Evolutionary conservation across 2,888 invertebrate species (phyloP).

Genomic region (Drosophila lacicola): DNA sequence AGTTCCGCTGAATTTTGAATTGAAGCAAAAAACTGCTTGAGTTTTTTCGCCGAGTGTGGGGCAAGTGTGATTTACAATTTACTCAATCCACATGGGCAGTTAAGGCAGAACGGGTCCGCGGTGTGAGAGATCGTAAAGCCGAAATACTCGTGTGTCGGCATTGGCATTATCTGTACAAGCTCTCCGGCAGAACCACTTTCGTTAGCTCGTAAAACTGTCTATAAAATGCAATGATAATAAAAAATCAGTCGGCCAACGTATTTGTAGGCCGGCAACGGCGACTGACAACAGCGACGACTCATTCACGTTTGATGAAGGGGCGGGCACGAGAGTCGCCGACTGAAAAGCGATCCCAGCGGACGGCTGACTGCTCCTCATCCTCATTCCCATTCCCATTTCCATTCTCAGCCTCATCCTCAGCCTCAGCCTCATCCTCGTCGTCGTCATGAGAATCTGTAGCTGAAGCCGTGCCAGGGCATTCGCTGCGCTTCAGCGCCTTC

Average conservation of each 20-base stretch:
- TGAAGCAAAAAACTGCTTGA: too few species aligned
- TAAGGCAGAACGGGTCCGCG: conserved; percentile 14
- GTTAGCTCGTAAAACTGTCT: conserved; percentile 79
- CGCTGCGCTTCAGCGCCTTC: conserved; percentile 58
- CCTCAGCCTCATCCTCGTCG: conserved; percentile 9
- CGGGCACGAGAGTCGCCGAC: conserved; percentile 6
- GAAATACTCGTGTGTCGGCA: conserved; percentile 42
- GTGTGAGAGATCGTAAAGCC: conserved; percentile 62
- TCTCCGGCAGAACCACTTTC: conserved; percentile 76
- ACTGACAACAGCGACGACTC: conserved; percentile 60
- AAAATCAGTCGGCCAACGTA: conserved; percentile 46
- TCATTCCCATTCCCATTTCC: conserved; percentile 1
- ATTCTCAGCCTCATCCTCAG: conserved; percentile 17
- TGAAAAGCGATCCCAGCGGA: conserved; percentile 59
- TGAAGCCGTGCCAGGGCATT: conserved; percentile 44
- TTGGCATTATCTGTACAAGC: conserved; percentile 61
- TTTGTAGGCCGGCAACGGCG: conserved; percentile 49
- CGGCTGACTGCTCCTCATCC: conserved; percentile 23
- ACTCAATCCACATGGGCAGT: conserved; percentile 57
- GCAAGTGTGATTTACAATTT: conserved; percentile 74
- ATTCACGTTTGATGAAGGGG: conserved; percentile 48
- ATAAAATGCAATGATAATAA: conserved; percentile 81
- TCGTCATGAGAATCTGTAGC: conserved; percentile 15
- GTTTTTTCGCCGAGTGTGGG: conserved; percentile 12
- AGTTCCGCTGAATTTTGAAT: too few species aligned